A percentile compares a stretch with the other conserved stretches of the same genome.
Conservation (phyloP, 2,888 invertebrate genomes). For the Thereva unica region DNA sequence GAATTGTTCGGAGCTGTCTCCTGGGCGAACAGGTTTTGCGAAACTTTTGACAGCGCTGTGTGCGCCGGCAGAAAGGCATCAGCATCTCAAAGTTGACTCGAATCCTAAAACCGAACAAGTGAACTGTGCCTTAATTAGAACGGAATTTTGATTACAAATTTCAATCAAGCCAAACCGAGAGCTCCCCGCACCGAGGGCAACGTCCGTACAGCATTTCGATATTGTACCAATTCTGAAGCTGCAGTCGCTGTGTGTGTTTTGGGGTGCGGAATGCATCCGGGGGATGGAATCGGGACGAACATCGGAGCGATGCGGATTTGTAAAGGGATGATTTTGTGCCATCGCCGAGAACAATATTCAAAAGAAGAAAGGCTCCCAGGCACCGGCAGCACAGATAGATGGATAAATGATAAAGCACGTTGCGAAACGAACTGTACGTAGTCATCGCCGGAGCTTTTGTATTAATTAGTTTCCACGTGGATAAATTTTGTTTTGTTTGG, state of each 20-base stretch:
- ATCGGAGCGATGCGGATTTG: constrained; percentile 19
- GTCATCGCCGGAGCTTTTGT: constrained; percentile 34
- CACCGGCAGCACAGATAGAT: not conserved
- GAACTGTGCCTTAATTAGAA: constrained; percentile 38
- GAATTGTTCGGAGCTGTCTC: no score
- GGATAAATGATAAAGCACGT: constrained; percentile 28
- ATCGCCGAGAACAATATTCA: constrained; percentile 17
- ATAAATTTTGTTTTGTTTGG: constrained; percentile 42
- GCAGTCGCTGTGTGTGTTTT: not conserved
- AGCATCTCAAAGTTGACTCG: no score
- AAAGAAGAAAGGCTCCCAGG: constrained; percentile 25
- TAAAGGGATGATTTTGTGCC: constrained; percentile 29
- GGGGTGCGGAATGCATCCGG: constrained; percentile 13
- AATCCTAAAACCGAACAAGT: constrained; percentile 14
- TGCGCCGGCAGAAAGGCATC: no score
- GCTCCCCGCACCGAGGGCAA: not conserved
- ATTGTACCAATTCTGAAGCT: constrained; percentile 10
- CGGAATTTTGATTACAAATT: constrained; percentile 42
- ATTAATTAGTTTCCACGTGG: constrained; percentile 43
- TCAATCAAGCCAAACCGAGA: constrained; percentile 30
- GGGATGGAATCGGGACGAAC: constrained; percentile 7
- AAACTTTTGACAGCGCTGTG: no score
- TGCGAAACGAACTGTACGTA: constrained; percentile 3
- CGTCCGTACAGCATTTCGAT: constrained; percentile 13
- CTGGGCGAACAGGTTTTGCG: no score